A percentile compares a stretch with the other conserved stretches of the same genome.
phyloP scores from a whole-genome alignment of 2,113 vertebrate species.

The Myodes glareolus region DNA sequence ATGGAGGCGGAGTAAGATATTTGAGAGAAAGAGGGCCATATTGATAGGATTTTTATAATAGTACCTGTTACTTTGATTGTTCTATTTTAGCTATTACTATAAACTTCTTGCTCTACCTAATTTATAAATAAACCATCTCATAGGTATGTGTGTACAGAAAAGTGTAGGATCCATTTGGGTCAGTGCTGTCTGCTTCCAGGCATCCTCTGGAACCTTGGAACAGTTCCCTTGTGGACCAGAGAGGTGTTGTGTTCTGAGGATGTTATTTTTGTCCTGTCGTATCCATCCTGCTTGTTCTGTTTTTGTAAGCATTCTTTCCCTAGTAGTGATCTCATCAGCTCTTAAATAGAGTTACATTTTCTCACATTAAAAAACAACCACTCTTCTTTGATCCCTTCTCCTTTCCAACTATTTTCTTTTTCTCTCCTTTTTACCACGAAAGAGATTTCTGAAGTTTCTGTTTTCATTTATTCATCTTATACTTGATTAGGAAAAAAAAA shows the following conservation, averaged over 20 bases:
- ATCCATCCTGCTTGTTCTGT: not conserved
- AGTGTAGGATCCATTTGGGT: not conserved
- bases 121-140: not conserved
- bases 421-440: not conserved
- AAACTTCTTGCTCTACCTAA: not conserved
- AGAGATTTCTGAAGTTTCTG: not conserved
- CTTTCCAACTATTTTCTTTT: constrained; percentile 7
- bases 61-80: not conserved
- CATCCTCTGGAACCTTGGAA: not conserved
- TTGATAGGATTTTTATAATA: not conserved
- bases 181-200: not conserved
- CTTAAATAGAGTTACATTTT: not conserved
- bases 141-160: not conserved
- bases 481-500: not conserved
- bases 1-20: not conserved
- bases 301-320: not conserved
- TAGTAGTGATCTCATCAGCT: not conserved
- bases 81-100: not conserved
- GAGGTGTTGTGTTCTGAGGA: not conserved
- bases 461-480: not conserved
- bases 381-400: not conserved
- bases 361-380: not conserved
- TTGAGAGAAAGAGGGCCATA: too few relatives aligned
- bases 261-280: not conserved
- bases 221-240: not conserved